Evolutionary conservation across 2,113 vertebrate species (phyloP), one percentile per base, ranked within the genome.

Genomic region (Hipposideros armiger): DNA sequence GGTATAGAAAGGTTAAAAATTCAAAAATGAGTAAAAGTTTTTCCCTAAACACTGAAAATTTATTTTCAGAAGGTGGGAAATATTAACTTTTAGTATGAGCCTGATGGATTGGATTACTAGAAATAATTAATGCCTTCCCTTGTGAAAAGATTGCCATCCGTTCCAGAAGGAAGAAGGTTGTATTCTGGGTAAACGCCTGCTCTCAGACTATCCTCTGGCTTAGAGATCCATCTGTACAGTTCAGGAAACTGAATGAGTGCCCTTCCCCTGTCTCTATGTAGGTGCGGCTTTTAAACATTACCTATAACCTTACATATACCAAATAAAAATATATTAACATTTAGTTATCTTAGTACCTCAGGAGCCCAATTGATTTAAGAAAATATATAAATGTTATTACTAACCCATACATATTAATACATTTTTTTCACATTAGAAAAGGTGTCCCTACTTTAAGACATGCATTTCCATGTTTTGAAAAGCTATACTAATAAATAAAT

Each of bases 261-360:
- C 16, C 0, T 86, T 40, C 1, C 24, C 4, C 28, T 77, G 60
- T 4, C 50, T 70, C 22, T 83, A 11, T 13, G n/a, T 77, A 80
- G 20, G 2, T 52, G 8, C 10, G 72, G 20, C 20, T 87, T 90
- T 91, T 67, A 85, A 81, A 81, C 16, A 66, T 83, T 58, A 72
- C 3, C 19, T 77, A 72, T 30, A 91, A 62, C 52, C 7, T 60
- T 62, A 76, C 30, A 88, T 67, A 15, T 4, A n/a, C 17, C 40
- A 85, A 91, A 87, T 88, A 81, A 84, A 95, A 94, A 87, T 67
- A 58, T 60, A 9, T 74, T 64, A 74, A 5, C 30, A 8, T 81
- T 92, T 83, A 72, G 45, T 40, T 83, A 54, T 36, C 7, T 73
- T 56, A 56, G 3, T 50, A 42, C 19, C 7, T 89, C 28, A 87